phyloP scores from a whole-genome alignment of 2,113 vertebrate genomes.

The Sapajus apella region DNA sequence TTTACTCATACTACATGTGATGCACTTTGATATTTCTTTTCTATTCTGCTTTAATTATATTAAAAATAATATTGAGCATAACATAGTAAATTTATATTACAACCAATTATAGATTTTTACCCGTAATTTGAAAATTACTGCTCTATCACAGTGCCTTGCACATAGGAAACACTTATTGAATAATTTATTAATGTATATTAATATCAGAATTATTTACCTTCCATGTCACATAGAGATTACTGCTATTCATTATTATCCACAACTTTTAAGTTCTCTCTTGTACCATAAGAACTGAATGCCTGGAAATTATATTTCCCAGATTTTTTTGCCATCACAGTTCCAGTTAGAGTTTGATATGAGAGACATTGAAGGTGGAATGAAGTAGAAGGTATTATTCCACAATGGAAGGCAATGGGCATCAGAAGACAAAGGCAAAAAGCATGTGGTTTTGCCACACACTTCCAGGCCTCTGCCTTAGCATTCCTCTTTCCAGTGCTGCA shows the following conservation, averaged over 20 bases:
- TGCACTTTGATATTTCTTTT: background rate
- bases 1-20: background rate
- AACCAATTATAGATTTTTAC: background rate
- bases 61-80: background rate
- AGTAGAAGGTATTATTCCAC: background rate
- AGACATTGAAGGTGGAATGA: background rate
- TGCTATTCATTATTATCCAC: background rate
- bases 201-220: background rate
- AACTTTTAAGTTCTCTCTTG: background rate
- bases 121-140: background rate
- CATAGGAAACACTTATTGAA: background rate
- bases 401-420: background rate
- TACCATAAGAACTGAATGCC: background rate
- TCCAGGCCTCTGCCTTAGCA: background rate
- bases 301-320: constrained; percentile 11
- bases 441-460: background rate
- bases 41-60: background rate
- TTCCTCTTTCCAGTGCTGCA: background rate
- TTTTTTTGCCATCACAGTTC: background rate
- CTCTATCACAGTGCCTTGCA: background rate
- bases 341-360: background rate
- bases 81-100: background rate
- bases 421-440: background rate
- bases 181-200: background rate
- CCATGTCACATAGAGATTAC: background rate